phyloP scores from a whole-genome alignment of 2,113 vertebrate genomes.

The Gallinago media region DNA sequence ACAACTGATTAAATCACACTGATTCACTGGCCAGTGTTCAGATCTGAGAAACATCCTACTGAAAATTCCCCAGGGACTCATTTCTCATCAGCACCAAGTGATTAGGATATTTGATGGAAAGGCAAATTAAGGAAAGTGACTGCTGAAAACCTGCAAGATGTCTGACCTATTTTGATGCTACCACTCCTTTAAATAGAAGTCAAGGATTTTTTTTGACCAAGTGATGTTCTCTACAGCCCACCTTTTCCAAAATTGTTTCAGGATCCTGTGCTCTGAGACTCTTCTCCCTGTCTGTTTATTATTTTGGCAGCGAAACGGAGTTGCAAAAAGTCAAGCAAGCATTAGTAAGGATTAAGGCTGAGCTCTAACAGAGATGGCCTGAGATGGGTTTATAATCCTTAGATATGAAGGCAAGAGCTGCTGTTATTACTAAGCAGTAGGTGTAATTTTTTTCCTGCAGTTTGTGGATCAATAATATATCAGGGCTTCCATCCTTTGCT shows the following conservation, averaged over 20 bases:
- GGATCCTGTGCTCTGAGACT: neutral
- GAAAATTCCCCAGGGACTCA: neutral
- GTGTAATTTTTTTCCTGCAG: neutral
- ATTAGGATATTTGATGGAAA: neutral
- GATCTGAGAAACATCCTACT: neutral
- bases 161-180: neutral
- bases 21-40: neutral
- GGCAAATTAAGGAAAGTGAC: neutral
- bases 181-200: neutral
- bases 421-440: neutral
- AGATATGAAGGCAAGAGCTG: neutral
- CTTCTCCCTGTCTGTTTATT: neutral
- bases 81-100: neutral
- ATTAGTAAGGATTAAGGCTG: neutral
- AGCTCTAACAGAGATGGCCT: neutral
- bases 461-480: neutral
- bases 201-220: neutral
- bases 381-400: constrained; percentile 15
- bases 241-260: neutral
- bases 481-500: neutral
- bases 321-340: neutral
- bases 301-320: neutral
- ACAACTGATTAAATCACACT: neutral
- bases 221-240: neutral
- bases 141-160: neutral